phyloP scores from a whole-genome alignment of 1,140 invertebrate species.

The Hirudo medicinalis region DNA sequence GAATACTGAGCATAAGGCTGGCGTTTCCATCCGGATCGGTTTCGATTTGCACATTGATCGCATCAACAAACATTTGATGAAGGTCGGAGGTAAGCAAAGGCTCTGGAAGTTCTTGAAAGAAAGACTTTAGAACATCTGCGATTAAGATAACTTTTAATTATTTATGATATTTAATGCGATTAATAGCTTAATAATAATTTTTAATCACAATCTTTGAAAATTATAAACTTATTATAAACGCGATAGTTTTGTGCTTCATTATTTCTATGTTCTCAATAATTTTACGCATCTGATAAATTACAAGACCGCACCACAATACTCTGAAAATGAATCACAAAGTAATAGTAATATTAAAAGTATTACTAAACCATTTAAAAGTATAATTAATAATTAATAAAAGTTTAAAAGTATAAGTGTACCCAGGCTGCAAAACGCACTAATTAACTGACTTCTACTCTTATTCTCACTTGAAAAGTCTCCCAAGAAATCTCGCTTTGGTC shows the following conservation, averaged over 20 bases:
- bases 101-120: constrained; percentile 88
- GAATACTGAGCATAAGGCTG: constrained; percentile 92
- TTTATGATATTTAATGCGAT: background rate
- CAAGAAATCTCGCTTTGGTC: too few species aligned
- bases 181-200: background rate
- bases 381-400: too few species aligned
- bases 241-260: background rate
- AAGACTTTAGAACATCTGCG: constrained; percentile 81
- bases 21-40: constrained; percentile 94
- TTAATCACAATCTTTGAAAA: background rate
- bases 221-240: background rate
- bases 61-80: constrained; percentile 97
- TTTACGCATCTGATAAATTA: too few species aligned
- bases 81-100: constrained; percentile 92
- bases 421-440: too few species aligned
- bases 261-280: background rate
- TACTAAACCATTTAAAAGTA: too few species aligned
- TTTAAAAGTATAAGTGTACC: too few species aligned
- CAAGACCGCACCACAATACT: too few species aligned
- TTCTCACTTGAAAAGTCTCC: too few species aligned
- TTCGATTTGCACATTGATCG: constrained; percentile 79
- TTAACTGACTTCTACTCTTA: too few species aligned
- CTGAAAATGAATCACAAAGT: too few species aligned
- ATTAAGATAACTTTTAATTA: background rate
- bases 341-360: too few species aligned